Base-by-base conservation (phyloP, 2,888 invertebrate species). In the Tribolium freemani region DNA sequence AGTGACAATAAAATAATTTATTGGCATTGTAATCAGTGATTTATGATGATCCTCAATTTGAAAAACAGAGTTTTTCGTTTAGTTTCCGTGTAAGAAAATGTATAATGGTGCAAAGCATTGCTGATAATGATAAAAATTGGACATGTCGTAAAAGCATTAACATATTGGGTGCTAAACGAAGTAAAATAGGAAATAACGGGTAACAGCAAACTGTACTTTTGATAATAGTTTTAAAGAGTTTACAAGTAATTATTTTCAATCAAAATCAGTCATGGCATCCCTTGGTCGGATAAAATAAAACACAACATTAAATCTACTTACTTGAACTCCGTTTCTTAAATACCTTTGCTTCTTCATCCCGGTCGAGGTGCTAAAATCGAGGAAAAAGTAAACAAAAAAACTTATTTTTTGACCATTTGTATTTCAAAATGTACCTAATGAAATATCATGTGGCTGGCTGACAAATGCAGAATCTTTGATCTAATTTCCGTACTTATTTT, bases 391-490 rank as follows among this genome's bases (percentile, higher is more conserved):
- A 38, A 38, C n/a, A 38, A 38, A 38, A 58, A 54, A 21, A 45
- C 44, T 54, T 45, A 30, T 48, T 48, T 48, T 60, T 54, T 66
- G 51, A 38, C 66, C 13, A 66, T 66, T 54, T 66, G 46, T 66
- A 66, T 66, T 66, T 66, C 54, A 66, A 66, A 66, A 53, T 66
- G 5, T 66, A 51, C 44, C 66, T 66, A 66, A 31, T 63, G 56
- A 48, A 63, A 63, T 66, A 66, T 66, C 66, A 63, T 63, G 51
- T 16, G 66, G 54, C n/a, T 66, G 31, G 26, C 53, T 66, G 44
- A 66, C 54, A 66, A 26, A 54, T 54, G 26, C 46, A 21, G 48
- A 48, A 61, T 48, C 46, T 61, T 63, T 63, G 31, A 38, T 63
- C 31, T 50, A 50, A 48, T n/a, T 46, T 30, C 46, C 16, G 45